Evolutionary conservation across 2,888 invertebrate genomes (phyloP).

Genomic region (Dioctria linearis): DNA sequence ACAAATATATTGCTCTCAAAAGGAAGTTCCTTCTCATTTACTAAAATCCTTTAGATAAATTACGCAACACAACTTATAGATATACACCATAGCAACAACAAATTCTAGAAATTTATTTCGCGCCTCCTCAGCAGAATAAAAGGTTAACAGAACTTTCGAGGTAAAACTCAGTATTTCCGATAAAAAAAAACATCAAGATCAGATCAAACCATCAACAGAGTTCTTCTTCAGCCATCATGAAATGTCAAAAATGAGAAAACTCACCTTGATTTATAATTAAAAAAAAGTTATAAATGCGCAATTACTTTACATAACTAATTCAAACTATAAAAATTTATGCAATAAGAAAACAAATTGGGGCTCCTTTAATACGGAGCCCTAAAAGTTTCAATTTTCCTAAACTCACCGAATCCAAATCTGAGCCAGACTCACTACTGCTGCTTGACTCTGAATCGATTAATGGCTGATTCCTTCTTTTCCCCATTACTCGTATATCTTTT

Average conservation of each 20-base stretch:
- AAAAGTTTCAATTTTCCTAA: not conserved
- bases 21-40: too few species aligned
- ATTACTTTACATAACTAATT: constrained; percentile 26
- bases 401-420: constrained; percentile 89
- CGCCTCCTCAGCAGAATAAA: constrained; percentile 39
- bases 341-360: not conserved
- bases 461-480: constrained; percentile 87
- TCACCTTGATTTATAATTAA: not conserved
- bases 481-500: constrained; percentile 74
- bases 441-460: constrained; percentile 88
- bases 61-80: not conserved
- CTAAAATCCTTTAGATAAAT: too few species aligned
- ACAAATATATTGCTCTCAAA: too few species aligned
- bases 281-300: constrained; percentile 36
- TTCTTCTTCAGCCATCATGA: constrained; percentile 28
- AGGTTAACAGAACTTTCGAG: not conserved
- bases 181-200: not conserved
- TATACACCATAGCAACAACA: constrained; percentile 31
- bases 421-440: constrained; percentile 81
- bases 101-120: constrained; percentile 26
- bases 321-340: constrained; percentile 7
- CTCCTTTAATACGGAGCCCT: not conserved
- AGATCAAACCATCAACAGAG: constrained; percentile 28
- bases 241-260: constrained; percentile 36
- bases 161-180: not conserved